Conservation (phyloP, 1,140 invertebrate genomes). For the Drosophila littoralis region DNA sequence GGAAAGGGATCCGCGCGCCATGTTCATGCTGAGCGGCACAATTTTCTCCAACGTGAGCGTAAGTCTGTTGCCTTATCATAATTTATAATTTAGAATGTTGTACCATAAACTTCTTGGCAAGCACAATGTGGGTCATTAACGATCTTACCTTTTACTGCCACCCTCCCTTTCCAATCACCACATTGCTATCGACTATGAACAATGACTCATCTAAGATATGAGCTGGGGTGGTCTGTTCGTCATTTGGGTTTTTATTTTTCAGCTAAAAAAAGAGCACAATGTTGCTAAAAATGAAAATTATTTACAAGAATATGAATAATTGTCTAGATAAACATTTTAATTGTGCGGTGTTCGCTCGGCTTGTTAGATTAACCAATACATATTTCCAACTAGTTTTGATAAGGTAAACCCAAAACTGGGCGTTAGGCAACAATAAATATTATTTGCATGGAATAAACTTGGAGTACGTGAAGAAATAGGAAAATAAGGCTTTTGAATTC, state of each 20-base stretch:
- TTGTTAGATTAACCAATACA: too few species aligned
- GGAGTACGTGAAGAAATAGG: too few species aligned
- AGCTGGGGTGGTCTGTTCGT: constrained; percentile 6
- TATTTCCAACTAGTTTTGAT: too few species aligned
- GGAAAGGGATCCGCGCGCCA: constrained; percentile 91
- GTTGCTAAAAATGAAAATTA: not conserved
- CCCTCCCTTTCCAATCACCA: not conserved
- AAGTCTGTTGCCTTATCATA: constrained; percentile 85
- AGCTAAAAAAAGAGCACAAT: not conserved
- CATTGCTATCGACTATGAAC: constrained; percentile 1
- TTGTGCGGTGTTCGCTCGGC: not conserved
- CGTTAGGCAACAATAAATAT: too few species aligned
- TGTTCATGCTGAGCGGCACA: constrained; percentile 94
- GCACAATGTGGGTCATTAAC: constrained; percentile 13
- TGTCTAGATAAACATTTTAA: not conserved
- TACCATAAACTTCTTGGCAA: constrained; percentile 1
- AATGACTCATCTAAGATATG: constrained; percentile 38
- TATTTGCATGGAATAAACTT: too few species aligned
- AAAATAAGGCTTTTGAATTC: too few species aligned
- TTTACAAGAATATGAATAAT: not conserved
- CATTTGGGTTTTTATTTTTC: not conserved
- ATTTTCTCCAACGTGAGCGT: constrained; percentile 98
- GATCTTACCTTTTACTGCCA: not conserved
- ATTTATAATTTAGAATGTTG: constrained; percentile 5
- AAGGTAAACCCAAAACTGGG: too few species aligned